Conservation (phyloP, 2,113 vertebrate species). For the Esox niger region DNA sequence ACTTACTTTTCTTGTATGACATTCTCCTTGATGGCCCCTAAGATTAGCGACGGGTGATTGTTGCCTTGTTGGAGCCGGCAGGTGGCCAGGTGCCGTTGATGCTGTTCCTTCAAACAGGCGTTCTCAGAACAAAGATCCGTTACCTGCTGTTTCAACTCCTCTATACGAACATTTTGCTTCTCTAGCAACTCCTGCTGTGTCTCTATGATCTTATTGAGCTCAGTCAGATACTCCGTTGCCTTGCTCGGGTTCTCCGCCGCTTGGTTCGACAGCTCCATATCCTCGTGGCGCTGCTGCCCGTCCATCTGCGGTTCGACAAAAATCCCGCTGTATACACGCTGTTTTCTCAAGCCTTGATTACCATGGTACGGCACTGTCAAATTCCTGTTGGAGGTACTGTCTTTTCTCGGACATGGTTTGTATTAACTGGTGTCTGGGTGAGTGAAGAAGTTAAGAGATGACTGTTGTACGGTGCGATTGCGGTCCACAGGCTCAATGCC, state of each 20-base stretch:
- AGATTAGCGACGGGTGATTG: constrained; percentile 37
- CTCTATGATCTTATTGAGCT: constrained; percentile 85
- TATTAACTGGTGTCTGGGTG: constrained; percentile 29
- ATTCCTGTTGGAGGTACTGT: constrained; percentile 22
- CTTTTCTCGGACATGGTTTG: constrained; percentile 65
- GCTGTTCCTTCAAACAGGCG: constrained; percentile 81
- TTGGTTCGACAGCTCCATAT: constrained; percentile 81
- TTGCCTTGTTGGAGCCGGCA: constrained; percentile 77
- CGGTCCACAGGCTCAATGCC: constrained; percentile 59
- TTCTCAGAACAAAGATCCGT: constrained; percentile 82
- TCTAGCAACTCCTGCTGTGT: constrained; percentile 88
- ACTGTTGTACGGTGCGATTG: constrained; percentile 45
- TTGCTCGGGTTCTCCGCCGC: constrained; percentile 83
- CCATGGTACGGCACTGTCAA: constrained; percentile 44
- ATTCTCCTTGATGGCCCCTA: constrained; percentile 78
- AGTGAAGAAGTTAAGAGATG: constrained; percentile 50
- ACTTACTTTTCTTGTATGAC: constrained; percentile 81
- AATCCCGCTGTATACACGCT: constrained; percentile 31
- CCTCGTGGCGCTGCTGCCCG: constrained; percentile 66
- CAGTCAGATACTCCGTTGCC: constrained; percentile 85
- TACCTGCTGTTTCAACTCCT: constrained; percentile 88
- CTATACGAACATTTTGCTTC: constrained; percentile 83
- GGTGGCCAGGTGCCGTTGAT: constrained; percentile 87
- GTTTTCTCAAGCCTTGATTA: too few species aligned
- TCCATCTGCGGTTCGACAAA: constrained; percentile 58